These are phyloP conservation scores for Laspeyria flexula DNA, from an alignment of 2,888 invertebrate species.

Conservation along the genomic window DNA sequence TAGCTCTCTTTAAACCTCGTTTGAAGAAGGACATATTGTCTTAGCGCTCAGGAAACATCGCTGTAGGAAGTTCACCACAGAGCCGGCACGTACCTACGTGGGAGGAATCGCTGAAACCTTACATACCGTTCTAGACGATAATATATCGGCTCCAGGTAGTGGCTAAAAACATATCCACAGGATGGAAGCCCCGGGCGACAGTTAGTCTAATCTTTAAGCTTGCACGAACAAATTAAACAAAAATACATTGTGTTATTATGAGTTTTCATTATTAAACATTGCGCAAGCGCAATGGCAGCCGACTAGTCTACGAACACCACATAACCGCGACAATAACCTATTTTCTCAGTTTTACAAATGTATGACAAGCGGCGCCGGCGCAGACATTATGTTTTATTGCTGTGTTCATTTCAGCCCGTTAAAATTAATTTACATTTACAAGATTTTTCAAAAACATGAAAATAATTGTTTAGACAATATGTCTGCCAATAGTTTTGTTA, in stretches of 20 bases:
- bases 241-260: background rate
- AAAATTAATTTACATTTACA: constrained; percentile 2
- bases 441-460: background rate
- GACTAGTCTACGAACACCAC: background rate
- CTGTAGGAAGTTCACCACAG: no score
- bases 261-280: background rate
- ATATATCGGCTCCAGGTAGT: no score
- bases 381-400: background rate
- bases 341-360: constrained; percentile 5
- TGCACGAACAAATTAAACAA: background rate
- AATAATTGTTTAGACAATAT: background rate
- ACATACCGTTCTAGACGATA: no score
- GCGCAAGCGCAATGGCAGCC: background rate
- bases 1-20: no score
- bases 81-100: no score
- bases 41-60: no score
- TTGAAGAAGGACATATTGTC: no score
- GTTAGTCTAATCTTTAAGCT: no score
- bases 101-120: no score
- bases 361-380: background rate
- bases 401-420: background rate
- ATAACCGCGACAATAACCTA: constrained; percentile 4
- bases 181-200: no score
- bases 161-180: no score
- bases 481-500: background rate